These are phyloP conservation scores for Cladorhizidae sp. DNA, from an alignment of 37 sponge, comb jelly and placozoan species.

Conservation along the genomic window DNA sequence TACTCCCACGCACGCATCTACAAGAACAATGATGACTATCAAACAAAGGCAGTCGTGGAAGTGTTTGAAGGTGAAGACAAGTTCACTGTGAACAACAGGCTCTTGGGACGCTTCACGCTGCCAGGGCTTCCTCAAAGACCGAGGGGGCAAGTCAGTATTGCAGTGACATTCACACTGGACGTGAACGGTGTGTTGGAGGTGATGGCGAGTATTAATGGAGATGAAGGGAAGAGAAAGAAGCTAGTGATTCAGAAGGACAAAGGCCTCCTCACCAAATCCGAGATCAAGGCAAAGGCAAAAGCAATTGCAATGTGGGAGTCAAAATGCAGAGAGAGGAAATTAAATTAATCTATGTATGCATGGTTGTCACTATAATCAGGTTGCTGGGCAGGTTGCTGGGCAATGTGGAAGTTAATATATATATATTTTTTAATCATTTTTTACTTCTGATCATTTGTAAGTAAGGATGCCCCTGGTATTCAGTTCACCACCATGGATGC, in stretches of 20 bases:
- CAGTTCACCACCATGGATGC: too few species aligned
- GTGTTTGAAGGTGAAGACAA: slow-evolving; percentile 94
- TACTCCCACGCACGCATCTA: slow-evolving; percentile 82
- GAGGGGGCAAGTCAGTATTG: slow-evolving; percentile 67
- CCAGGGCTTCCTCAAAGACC: slow-evolving; percentile 81
- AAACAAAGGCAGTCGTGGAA: slow-evolving; percentile 76
- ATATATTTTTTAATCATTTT: too few species aligned
- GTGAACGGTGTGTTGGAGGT: slow-evolving; percentile 90
- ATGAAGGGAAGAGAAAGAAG: slow-evolving; percentile 60
- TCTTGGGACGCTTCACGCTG: slow-evolving; percentile 81
- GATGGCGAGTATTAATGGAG: slow-evolving; percentile 74
- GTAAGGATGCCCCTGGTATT: too few species aligned
- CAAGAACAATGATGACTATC: slow-evolving; percentile 89
- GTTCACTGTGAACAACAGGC: slow-evolving; percentile 65
- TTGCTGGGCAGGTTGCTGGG: too few species aligned
- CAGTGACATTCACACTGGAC: slow-evolving; percentile 79
- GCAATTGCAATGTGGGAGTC: slow-evolving; percentile 75
- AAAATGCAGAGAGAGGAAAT: slow-evolving; percentile 63
- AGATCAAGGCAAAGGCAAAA: slow-evolving; percentile 54
- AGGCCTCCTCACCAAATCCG: slow-evolving; percentile 73
- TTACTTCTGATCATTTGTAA: too few species aligned
- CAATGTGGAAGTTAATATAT: too few species aligned
- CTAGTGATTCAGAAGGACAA: slow-evolving; percentile 92
- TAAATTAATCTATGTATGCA: too few species aligned
- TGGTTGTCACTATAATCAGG: too few species aligned